Percentiles rank a stretch among this genome's conserved stretches.
Evolutionary conservation across 2,113 vertebrate genomes (phyloP).

Genomic region (Vidua macroura): DNA sequence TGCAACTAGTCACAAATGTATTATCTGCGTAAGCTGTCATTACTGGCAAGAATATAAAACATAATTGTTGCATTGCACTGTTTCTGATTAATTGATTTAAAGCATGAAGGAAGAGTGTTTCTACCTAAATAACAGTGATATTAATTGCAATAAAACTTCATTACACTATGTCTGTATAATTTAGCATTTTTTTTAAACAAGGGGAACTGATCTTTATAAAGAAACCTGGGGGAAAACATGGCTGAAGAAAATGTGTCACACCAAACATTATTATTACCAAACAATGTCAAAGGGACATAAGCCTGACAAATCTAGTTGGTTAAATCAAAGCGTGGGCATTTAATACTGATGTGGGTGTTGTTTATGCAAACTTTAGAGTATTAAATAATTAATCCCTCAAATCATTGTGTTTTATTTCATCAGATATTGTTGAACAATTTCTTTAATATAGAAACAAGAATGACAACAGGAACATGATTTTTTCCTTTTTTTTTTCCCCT

Average conservation of each 20-base stretch:
- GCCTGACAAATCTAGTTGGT: not conserved
- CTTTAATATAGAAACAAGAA: not conserved
- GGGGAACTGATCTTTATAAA: not conserved
- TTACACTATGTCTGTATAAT: not conserved
- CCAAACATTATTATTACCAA: not conserved
- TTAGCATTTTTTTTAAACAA: slow-evolving; percentile 34
- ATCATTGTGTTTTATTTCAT: not conserved
- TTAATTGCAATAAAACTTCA: slow-evolving; percentile 23
- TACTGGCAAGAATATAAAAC: not conserved
- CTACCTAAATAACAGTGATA: slow-evolving; percentile 26
- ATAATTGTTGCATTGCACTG: not conserved
- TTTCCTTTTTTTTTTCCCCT: not conserved
- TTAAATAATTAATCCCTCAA: not conserved
- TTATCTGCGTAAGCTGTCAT: not conserved
- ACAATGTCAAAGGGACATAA: not conserved
- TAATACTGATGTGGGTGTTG: not conserved
- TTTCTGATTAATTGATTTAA: slow-evolving; percentile 42
- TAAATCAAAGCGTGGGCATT: not conserved
- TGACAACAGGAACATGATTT: not conserved
- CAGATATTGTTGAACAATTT: not conserved
- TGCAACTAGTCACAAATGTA: not conserved
- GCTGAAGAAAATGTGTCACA: not conserved
- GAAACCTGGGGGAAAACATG: not conserved
- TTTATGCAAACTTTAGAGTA: not conserved
- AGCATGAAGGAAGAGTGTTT: slow-evolving; percentile 25